Percentiles rank a stretch among this genome's conserved stretches.
These are phyloP conservation scores for Sebastiscus albofasciatus DNA, from an alignment of 2,797 vertebrate genomes.

Conservation along the genomic window DNA sequence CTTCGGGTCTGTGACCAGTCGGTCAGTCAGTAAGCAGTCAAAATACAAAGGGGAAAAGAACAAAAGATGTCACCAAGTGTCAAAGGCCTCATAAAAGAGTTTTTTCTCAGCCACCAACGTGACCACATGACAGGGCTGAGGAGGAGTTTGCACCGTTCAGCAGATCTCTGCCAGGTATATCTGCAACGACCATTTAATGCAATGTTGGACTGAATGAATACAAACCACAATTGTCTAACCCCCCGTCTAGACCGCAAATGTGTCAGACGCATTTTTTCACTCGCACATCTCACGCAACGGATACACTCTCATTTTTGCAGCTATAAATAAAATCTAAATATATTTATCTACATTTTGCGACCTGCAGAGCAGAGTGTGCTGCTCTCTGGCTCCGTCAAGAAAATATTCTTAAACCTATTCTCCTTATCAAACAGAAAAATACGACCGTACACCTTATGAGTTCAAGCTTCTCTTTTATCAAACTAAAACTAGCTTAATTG, in stretches of 20 bases:
- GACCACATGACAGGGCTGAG: neutral
- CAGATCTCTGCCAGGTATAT: neutral
- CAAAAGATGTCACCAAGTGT: constrained; percentile 1
- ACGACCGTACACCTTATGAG: too few relatives aligned
- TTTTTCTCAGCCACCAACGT: neutral
- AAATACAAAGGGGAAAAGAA: neutral
- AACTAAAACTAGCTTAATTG: too few relatives aligned
- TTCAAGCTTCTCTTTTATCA: too few relatives aligned
- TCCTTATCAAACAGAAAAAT: too few relatives aligned
- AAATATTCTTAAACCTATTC: neutral
- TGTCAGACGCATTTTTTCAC: neutral
- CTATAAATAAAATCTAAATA: neutral
- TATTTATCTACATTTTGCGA: neutral
- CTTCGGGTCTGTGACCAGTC: constrained; percentile 3
- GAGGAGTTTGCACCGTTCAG: neutral
- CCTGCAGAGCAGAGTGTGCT: too few relatives aligned
- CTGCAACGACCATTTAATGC: too few relatives aligned
- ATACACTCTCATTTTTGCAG: neutral
- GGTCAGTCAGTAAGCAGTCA: neutral
- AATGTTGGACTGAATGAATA: neutral
- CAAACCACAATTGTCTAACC: neutral
- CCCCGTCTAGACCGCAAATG: neutral
- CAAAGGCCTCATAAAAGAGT: constrained; percentile 9
- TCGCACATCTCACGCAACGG: neutral
- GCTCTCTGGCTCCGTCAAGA: too few relatives aligned